Evolutionary conservation across 2,888 invertebrate species (phyloP).

Genomic region (Polyploca ridens): DNA sequence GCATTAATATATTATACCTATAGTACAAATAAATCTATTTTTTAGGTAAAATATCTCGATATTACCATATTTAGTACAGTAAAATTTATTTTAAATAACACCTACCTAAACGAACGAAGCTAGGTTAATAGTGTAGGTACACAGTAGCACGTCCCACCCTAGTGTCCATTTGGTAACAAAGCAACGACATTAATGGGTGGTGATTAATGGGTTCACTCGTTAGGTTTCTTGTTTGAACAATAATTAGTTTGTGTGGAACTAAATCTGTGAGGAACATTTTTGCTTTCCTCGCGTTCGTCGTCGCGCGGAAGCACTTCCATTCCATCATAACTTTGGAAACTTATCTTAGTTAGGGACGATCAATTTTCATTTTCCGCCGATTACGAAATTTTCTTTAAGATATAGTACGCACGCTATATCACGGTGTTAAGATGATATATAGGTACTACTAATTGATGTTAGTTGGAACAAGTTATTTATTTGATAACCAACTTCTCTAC

Average conservation of each 20-base stretch:
- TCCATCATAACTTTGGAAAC: slow-evolving; percentile 78
- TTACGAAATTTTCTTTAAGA: slow-evolving; percentile 68
- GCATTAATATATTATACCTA: too few relatives aligned
- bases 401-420: slow-evolving; percentile 42
- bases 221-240: slow-evolving; percentile 69
- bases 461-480: neutral
- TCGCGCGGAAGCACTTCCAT: slow-evolving; percentile 62
- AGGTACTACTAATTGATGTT: slow-evolving; percentile 20
- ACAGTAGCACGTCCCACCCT: slow-evolving; percentile 39
- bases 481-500: neutral
- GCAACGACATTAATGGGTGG: slow-evolving; percentile 50
- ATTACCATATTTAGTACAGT: neutral
- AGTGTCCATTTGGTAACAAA: slow-evolving; percentile 55
- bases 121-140: slow-evolving; percentile 21
- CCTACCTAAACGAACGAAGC: neutral
- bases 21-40: neutral
- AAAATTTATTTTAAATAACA: neutral
- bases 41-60: neutral
- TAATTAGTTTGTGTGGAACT: slow-evolving; percentile 65
- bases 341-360: slow-evolving; percentile 79
- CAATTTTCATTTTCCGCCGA: slow-evolving; percentile 80
- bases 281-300: slow-evolving; percentile 47
- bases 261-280: slow-evolving; percentile 65
- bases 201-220: slow-evolving; percentile 68
- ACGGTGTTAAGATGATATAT: slow-evolving; percentile 38